A percentile compares a stretch with the other conserved stretches of the same genome.
Conservation (phyloP, 2,888 invertebrate genomes). For the Craniophora ligustri region DNA sequence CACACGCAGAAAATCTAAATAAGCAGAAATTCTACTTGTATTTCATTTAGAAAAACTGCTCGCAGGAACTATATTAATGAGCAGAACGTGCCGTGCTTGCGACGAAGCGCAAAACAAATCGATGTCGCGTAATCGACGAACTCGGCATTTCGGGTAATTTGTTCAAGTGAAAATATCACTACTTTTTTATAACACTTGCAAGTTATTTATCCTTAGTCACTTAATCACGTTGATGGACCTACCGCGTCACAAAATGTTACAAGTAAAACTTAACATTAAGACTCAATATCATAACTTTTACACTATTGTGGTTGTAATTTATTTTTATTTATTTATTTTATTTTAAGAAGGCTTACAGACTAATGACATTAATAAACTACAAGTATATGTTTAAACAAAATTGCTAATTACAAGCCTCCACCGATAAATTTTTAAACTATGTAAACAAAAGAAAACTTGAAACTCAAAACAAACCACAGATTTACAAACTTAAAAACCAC, state of each 20-base stretch:
- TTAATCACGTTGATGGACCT: constrained; percentile 23
- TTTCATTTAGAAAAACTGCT: constrained; percentile 59
- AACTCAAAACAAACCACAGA: no score
- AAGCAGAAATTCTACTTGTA: constrained; percentile 13
- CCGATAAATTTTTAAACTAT: no score
- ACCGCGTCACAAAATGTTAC: constrained; percentile 8
- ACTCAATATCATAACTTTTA: no score
- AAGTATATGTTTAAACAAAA: no score
- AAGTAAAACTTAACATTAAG: constrained; percentile 1
- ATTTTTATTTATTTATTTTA: no score
- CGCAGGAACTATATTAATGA: constrained; percentile 71
- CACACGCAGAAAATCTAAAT: constrained; percentile 9
- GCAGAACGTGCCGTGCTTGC: constrained; percentile 67
- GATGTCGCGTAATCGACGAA: constrained; percentile 74
- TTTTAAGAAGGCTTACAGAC: no score
- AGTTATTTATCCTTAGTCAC: constrained; percentile 38
- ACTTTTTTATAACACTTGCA: constrained; percentile 53
- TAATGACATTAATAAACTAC: no score
- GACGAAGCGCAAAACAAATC: constrained; percentile 70
- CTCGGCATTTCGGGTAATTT: constrained; percentile 67
- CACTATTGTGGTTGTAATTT: no score
- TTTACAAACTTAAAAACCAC: no score
- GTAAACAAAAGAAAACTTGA: no score
- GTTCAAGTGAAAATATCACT: constrained; percentile 64
- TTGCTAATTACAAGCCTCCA: no score